phyloP scores from a whole-genome alignment of 2,888 invertebrate genomes.

The Neoitamus cyanurus region DNA sequence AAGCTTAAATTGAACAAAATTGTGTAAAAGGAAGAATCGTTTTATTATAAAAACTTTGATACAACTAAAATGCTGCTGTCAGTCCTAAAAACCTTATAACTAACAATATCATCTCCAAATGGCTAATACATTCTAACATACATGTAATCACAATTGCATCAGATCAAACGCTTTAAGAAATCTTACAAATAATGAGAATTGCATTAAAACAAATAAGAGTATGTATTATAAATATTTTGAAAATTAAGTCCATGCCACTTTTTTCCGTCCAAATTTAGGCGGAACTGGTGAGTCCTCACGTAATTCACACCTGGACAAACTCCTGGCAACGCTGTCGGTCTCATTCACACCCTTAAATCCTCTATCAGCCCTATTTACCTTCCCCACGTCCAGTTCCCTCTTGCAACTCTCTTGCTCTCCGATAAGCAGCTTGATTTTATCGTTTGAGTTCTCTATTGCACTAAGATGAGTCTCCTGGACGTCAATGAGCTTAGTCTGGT shows the following conservation, averaged over 20 bases:
- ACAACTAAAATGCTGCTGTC: too few species aligned
- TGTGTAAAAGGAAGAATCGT: too few species aligned
- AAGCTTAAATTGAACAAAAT: too few species aligned
- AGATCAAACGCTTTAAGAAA: background rate
- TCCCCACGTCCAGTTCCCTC: background rate
- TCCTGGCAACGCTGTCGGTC: background rate
- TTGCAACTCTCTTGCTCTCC: constrained; percentile 55
- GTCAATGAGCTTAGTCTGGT: constrained; percentile 60
- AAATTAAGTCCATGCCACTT: constrained; percentile 51
- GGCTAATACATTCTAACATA: too few species aligned
- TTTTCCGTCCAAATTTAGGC: constrained; percentile 53
- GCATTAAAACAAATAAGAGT: background rate
- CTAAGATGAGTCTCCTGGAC: constrained; percentile 60
- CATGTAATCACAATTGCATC: too few species aligned
- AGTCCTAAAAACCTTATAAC: too few species aligned
- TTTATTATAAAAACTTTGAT: too few species aligned
- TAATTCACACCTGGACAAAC: constrained; percentile 2
- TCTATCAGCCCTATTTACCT: background rate
- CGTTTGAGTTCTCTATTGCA: constrained; percentile 63
- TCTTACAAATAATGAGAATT: background rate
- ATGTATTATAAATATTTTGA: too few species aligned
- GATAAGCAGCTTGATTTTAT: constrained; percentile 62
- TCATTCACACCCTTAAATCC: background rate
- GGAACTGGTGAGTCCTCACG: background rate
- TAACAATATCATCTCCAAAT: too few species aligned